These are phyloP conservation scores for Himantopus leucocephalus DNA, from an alignment of 2,113 vertebrate genomes.

Conservation along the genomic window DNA sequence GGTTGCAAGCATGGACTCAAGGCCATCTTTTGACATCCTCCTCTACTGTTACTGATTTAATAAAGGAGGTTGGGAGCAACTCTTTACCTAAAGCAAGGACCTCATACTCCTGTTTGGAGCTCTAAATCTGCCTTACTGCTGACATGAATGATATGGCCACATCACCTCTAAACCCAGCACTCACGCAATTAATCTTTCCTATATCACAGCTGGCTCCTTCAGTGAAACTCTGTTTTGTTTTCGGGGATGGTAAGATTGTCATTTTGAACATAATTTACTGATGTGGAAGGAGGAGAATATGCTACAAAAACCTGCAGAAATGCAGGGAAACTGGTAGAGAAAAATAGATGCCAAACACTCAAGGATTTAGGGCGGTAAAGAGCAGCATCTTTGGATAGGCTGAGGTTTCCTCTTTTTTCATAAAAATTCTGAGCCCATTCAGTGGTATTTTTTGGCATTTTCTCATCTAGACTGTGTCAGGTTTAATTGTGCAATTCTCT, in stretches of 20 bases:
- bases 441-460: neutral
- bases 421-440: neutral
- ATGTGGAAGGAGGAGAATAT: neutral
- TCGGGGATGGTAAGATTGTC: neutral
- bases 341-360: neutral
- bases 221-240: neutral
- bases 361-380: neutral
- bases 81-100: neutral
- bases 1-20: neutral
- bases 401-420: neutral
- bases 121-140: neutral
- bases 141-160: neutral
- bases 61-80: neutral
- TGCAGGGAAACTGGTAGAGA: neutral
- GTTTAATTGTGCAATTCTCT: slow-evolving; percentile 19
- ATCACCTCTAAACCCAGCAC: neutral
- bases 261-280: neutral
- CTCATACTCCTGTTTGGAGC: neutral
- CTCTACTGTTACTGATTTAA: neutral
- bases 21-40: neutral
- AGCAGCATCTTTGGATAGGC: neutral
- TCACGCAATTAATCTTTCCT: neutral
- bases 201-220: neutral
- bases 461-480: neutral
- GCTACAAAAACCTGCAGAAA: neutral